Base-by-base conservation (phyloP, 2,888 invertebrate species). In the Oxystoma pomonae region DNA sequence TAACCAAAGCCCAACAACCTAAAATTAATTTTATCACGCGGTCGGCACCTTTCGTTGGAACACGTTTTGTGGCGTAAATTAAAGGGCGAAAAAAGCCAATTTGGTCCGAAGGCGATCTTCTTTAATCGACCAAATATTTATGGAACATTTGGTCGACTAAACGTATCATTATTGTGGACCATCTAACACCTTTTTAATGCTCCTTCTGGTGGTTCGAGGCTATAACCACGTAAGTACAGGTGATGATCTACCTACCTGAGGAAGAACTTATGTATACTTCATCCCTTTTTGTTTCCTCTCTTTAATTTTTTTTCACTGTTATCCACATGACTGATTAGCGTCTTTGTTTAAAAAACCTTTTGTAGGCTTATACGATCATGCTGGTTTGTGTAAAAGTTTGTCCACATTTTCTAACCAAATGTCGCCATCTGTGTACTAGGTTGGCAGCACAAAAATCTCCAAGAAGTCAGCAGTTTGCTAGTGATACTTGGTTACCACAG, bases 121-220 rank as follows among this genome's bases (percentile, higher is more conserved):
- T 7, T 69, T 70, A 69, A 69, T 64, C 69, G 69, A 69, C 69
- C 68, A 70, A 70, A 71, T 71, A 71, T 71, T 71, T 71, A 71
- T 71, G 66, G 67, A 71, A 66, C 71, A 71, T 71, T 71, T 71
- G 70, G 70, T 66, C 65, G 66, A 65, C 68, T 65, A 68, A 69
- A 68, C 69, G 68, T 71, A 68, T 70, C 68, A 71, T 71, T 71
- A 71, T 67, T 67, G 66, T 65, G 65, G 69, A 65, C 64, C 68
- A 67, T 71, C 71, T 71, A 71, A 71, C 71, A 71, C 71, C 71
- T 71, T 70, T 70, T 70, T 71, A 70, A 71, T 70, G 69, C 69
- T 69, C 65, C 65, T 69, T 65, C 67, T 66, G 66, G 65, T 62
- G 68, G 67, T 69, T 65, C 68, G 64, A n/a, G 70, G 68, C 70